These are phyloP conservation scores for Pygathrix nemaeus DNA, from an alignment of 2,113 vertebrate species.

Conservation along the genomic window DNA sequence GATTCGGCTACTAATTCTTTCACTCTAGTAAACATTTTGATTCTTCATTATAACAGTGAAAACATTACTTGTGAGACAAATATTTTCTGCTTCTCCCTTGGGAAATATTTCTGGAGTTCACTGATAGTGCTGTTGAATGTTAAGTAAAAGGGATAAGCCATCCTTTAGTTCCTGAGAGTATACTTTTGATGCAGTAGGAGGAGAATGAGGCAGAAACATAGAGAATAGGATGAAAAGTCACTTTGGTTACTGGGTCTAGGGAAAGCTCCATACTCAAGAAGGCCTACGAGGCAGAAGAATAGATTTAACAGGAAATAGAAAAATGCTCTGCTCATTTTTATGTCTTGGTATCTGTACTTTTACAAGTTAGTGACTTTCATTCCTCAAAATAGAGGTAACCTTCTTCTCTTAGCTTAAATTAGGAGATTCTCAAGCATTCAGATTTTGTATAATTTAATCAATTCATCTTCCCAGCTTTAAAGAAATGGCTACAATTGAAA, in stretches of 20 bases:
- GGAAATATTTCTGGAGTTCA: background rate
- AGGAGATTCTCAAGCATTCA: background rate
- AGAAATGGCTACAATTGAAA: background rate
- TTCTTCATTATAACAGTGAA: constrained; percentile 77
- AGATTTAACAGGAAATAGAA: background rate
- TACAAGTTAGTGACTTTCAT: background rate
- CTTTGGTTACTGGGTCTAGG: background rate
- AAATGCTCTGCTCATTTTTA: background rate
- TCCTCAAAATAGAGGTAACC: background rate
- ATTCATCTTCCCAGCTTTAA: background rate
- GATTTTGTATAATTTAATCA: background rate
- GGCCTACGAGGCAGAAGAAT: background rate
- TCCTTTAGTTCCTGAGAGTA: background rate
- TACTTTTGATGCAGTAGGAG: background rate
- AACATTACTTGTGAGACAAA: constrained; percentile 50
- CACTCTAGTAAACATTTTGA: constrained; percentile 78
- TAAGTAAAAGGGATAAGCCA: constrained; percentile 11
- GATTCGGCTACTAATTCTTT: constrained; percentile 70
- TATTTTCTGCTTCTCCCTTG: constrained; percentile 32
- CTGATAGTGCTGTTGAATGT: constrained; percentile 14
- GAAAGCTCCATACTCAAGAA: background rate
- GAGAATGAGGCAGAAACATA: background rate
- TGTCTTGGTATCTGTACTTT: background rate
- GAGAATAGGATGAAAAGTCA: background rate
- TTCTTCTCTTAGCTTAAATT: background rate